Percentiles rank a stretch among this genome's conserved stretches.
phyloP scores from a whole-genome alignment of 1,140 invertebrate species.

The Trichonephila clavata region DNA sequence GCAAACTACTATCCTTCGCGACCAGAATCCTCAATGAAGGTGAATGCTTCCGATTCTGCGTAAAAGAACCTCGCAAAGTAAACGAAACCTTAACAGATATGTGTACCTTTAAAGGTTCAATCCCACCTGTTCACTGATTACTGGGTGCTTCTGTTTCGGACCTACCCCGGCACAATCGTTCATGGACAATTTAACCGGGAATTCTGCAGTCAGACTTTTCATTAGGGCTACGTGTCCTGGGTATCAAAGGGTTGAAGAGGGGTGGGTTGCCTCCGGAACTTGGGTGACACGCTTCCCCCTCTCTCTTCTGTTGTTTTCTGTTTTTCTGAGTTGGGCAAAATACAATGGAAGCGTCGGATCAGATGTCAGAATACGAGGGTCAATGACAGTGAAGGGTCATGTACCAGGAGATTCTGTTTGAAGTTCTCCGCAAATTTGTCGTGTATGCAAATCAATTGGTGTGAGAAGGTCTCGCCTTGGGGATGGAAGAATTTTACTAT shows the following conservation, averaged over 20 bases:
- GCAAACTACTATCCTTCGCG: neutral
- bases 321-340: conserved; percentile 10
- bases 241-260: conserved; percentile 51
- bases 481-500: too few species aligned
- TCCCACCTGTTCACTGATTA: conserved; percentile 7
- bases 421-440: conserved; percentile 23
- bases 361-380: conserved; percentile 50
- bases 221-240: conserved; percentile 50
- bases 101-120: conserved; percentile 19
- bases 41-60: neutral
- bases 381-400: conserved; percentile 50
- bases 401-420: neutral
- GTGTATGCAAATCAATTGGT: neutral
- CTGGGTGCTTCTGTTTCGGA: neutral
- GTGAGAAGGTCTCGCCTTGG: neutral
- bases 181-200: conserved; percentile 71
- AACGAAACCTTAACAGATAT: neutral
- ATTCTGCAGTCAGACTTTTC: conserved; percentile 69
- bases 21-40: conserved; percentile 21
- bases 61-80: neutral
- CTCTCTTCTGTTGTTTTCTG: neutral
- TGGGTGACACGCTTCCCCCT: neutral
- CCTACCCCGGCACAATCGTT: conserved; percentile 20
- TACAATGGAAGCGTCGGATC: conserved; percentile 62
- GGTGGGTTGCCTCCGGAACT: conserved; percentile 51